Percentiles rank a stretch among this genome's conserved stretches.
Evolutionary conservation across 2,888 invertebrate genomes (phyloP).

Genomic region (Ectemnius continuus): DNA sequence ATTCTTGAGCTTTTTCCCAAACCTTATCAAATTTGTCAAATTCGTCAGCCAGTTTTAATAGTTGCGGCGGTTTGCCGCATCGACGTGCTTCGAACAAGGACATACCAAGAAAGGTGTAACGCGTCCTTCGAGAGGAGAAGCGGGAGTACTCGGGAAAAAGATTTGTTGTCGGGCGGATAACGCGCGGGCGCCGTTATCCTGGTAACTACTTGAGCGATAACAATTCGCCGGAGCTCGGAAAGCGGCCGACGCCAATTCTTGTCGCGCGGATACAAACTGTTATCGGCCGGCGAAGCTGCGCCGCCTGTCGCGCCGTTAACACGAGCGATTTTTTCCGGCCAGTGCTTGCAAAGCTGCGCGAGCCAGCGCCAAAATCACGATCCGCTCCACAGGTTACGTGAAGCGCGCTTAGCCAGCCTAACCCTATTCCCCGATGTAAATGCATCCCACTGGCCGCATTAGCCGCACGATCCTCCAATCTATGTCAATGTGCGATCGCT

Average conservation of each 20-base stretch:
- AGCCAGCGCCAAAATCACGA: too few species aligned
- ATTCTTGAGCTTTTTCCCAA: too few species aligned
- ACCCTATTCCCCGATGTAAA: slow-evolving; percentile 4
- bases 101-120: too few species aligned
- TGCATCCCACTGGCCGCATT: not conserved
- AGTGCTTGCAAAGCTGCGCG: slow-evolving; percentile 7
- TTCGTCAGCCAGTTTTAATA: too few species aligned
- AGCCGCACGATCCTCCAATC: too few species aligned
- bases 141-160: slow-evolving; percentile 21
- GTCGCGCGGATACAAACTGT: slow-evolving; percentile 43
- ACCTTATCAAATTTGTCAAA: too few species aligned
- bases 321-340: slow-evolving; percentile 25
- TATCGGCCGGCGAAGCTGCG: slow-evolving; percentile 29
- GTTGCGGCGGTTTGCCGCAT: slow-evolving; percentile 24
- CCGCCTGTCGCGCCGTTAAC: not conserved
- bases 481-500: too few species aligned
- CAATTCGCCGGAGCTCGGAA: slow-evolving; percentile 27
- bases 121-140: too few species aligned
- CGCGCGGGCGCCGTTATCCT: slow-evolving; percentile 14
- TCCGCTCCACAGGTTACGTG: too few species aligned
- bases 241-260: slow-evolving; percentile 41
- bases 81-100: slow-evolving; percentile 2
- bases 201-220: slow-evolving; percentile 46
- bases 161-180: slow-evolving; percentile 39
- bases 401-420: too few species aligned